phyloP scores from a whole-genome alignment of 2,113 vertebrate genomes.

The Podarcis muralis region DNA sequence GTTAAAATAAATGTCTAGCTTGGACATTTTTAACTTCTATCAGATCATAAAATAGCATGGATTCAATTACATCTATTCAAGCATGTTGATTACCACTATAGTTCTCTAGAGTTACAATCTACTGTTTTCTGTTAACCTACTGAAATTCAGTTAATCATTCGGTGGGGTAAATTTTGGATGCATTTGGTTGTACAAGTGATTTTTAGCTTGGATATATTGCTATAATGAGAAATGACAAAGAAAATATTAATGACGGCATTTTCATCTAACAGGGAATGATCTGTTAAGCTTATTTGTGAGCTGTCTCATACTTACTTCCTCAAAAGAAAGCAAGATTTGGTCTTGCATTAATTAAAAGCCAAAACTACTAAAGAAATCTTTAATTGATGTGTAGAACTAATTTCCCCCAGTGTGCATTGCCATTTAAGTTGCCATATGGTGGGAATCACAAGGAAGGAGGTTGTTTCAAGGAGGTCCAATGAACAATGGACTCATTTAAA shows the following conservation, averaged over 20 bases:
- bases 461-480: not conserved
- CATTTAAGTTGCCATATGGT: conserved; percentile 1
- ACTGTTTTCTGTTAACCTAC: not conserved
- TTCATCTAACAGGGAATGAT: not conserved
- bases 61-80: not conserved
- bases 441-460: not conserved
- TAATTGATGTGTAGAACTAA: not conserved
- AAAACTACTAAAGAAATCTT: conserved; percentile 2
- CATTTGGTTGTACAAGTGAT: not conserved
- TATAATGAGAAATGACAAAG: not conserved
- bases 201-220: not conserved
- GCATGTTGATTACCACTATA: too few relatives aligned
- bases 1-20: not conserved
- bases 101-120: not conserved
- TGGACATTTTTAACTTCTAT: not conserved
- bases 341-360: conserved; percentile 1
- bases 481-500: not conserved
- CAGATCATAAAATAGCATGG: not conserved
- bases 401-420: not conserved
- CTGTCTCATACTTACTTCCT: not conserved
- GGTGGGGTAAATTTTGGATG: not conserved
- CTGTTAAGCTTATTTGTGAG: not conserved
- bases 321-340: not conserved
- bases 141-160: not conserved
- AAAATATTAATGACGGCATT: not conserved